phyloP scores from a whole-genome alignment of 2,113 vertebrate genomes.

The Anthoscopus minutus region DNA sequence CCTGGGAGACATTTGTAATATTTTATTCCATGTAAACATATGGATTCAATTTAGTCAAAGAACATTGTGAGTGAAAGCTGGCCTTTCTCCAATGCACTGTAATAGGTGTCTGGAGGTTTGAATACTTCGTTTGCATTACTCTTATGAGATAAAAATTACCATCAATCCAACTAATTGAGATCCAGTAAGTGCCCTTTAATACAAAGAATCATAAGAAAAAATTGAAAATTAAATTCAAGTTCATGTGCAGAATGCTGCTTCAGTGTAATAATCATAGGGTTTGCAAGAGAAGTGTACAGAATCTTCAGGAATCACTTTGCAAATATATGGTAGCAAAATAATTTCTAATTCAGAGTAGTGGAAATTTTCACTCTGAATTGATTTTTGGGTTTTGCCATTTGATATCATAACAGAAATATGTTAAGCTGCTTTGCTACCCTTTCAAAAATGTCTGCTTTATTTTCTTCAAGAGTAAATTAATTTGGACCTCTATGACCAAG shows the following conservation, averaged over 20 bases:
- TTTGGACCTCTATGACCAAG: background rate
- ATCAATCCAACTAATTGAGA: background rate
- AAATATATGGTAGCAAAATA: background rate
- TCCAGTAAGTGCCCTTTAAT: background rate
- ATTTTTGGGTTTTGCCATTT: background rate
- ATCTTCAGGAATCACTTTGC: background rate
- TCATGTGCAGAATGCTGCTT: background rate
- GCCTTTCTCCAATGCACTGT: constrained; percentile 20
- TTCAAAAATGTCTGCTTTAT: background rate
- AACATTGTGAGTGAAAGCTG: constrained; percentile 30
- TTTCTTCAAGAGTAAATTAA: background rate
- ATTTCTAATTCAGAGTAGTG: background rate
- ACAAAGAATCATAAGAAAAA: background rate
- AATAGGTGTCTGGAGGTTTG: constrained; percentile 31
- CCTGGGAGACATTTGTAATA: constrained; percentile 45
- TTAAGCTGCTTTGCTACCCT: background rate
- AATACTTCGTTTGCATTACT: background rate
- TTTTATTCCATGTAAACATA: constrained; percentile 70
- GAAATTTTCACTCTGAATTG: background rate
- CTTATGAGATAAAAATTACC: constrained; percentile 35
- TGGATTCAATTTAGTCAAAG: constrained; percentile 65
- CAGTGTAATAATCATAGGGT: background rate
- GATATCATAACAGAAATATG: background rate
- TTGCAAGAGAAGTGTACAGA: background rate
- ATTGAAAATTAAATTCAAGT: background rate